These are phyloP conservation scores for Equus quagga DNA, from an alignment of 2,113 vertebrate species.

Conservation along the genomic window DNA sequence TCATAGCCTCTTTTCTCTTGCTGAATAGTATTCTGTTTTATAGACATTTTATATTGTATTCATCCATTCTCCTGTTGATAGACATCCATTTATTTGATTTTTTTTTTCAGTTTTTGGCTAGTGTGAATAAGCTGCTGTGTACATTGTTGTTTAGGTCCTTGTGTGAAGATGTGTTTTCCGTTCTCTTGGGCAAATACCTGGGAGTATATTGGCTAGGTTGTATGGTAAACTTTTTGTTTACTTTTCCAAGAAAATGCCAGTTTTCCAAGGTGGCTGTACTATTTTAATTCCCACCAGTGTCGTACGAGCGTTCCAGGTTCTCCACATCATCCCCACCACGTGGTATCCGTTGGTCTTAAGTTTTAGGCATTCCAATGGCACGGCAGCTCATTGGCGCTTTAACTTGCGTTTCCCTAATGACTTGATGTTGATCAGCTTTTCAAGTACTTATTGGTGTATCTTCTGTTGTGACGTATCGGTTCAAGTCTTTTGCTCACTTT, in stretches of 20 bases:
- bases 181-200: constrained; percentile 3
- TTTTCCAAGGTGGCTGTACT: not conserved
- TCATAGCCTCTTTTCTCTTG: not conserved
- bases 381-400: not conserved
- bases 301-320: not conserved
- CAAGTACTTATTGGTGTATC: not conserved
- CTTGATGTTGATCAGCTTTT: constrained; percentile 4
- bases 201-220: not conserved
- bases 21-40: not conserved
- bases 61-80: not conserved
- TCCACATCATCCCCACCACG: not conserved
- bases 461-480: not conserved
- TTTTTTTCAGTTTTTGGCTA: not conserved
- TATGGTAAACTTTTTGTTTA: not conserved
- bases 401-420: not conserved
- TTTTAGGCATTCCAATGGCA: not conserved
- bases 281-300: not conserved
- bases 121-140: not conserved
- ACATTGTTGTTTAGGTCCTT: not conserved
- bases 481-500: not conserved
- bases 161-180: not conserved
- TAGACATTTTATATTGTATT: not conserved
- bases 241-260: not conserved
- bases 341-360: not conserved
- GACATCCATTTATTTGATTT: not conserved